Evolutionary conservation across 1,140 invertebrate genomes (phyloP), one percentile per base, ranked within the genome.

Genomic region (Calycopis cecrops): DNA sequence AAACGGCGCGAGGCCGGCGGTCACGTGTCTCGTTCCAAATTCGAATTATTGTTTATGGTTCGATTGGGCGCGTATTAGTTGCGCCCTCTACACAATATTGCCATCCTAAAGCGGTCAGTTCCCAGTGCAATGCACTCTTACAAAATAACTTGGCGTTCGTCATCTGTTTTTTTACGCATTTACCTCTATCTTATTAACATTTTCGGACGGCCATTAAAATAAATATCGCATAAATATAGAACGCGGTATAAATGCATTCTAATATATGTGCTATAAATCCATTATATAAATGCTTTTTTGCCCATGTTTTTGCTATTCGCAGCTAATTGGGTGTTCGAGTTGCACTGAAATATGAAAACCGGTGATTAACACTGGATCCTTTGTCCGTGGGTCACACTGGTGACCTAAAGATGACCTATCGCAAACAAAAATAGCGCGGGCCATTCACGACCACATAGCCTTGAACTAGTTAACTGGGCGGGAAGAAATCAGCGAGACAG

Each of bases 381-480:
- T 73, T 71, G 62, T 71, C 69, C 68, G 69, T 69, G 65, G 71
- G 71, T 78, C 76, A 80, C 77, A 74, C 60, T 53, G 48, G 62
- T 68, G 79, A 84, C 83, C 83, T 74, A 72, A 73, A 71, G 71
- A 73, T 68, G 79, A 83, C 79, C 79, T 82, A 76, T 78, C 53
- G 61, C 69, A 67, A 71, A 28, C 6, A 28, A 28, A 73, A 78
- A 82, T 83, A 83, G 82, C 71, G 79, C 71, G 59, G 55, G 67
- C 69, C 77, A 79, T 82, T 85, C 74, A 79, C 65, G 65, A 71
- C 63, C 65, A 63, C 52, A 55, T 56, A 79, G 69, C 83, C 83
- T 86, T 86, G 83, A 83, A 83, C 80, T 84, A 86, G 79, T 83
- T 86, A 71, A 75, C 68, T 68, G 71, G 69, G 73, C 74, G 73